These are phyloP conservation scores for Gila robusta DNA, from an alignment of 2,797 vertebrate species.

Conservation along the genomic window DNA sequence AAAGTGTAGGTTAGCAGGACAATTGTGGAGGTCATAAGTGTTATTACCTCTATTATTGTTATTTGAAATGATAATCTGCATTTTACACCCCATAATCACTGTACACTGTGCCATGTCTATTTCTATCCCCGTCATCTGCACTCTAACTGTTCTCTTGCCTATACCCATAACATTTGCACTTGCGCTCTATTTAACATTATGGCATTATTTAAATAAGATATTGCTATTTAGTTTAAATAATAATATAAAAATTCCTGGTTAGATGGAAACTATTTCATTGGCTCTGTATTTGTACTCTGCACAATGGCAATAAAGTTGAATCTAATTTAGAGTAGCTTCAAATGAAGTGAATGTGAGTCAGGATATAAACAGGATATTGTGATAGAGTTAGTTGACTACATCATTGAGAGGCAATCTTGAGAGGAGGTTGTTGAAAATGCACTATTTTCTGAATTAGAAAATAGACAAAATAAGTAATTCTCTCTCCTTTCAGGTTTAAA, in stretches of 20 bases:
- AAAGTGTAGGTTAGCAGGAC: neutral
- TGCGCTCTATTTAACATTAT: neutral
- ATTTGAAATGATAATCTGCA: neutral
- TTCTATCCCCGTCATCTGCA: neutral
- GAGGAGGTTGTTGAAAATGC: conserved; percentile 23
- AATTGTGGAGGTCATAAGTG: neutral
- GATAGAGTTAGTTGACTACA: conserved; percentile 11
- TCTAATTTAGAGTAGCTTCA: conserved; percentile 24
- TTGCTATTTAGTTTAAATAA: neutral
- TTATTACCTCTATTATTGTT: conserved; percentile 10
- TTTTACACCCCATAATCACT: neutral
- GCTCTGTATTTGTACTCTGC: neutral
- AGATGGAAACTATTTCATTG: conserved; percentile 1
- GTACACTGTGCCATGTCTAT: neutral
- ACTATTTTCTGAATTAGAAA: conserved; percentile 9
- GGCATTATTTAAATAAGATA: conserved; percentile 6
- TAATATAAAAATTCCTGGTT: neutral
- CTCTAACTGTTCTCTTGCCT: neutral
- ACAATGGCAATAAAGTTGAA: neutral
- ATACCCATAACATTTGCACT: neutral
- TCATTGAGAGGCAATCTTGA: conserved; percentile 35
- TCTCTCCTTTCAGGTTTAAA: neutral
- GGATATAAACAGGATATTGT: conserved; percentile 18
- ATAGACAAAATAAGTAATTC: neutral
- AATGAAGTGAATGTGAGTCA: conserved; percentile 14